These are phyloP conservation scores for Polietes domitor DNA, from an alignment of 2,888 invertebrate species.

Conservation along the genomic window DNA sequence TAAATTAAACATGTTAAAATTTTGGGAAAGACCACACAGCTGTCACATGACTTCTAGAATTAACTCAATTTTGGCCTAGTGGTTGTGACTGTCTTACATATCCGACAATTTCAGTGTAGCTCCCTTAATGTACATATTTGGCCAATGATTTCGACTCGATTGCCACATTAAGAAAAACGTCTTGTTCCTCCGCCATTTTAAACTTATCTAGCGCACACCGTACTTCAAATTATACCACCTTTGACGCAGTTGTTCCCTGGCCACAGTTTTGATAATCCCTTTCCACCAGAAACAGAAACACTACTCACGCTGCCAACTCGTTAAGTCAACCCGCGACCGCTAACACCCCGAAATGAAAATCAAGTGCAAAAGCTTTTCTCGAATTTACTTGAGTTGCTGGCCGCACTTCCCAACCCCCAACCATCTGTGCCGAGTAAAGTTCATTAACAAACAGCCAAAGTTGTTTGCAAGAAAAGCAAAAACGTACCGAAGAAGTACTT, in stretches of 20 bases:
- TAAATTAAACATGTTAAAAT: too few species aligned
- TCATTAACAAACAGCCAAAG: slow-evolving; percentile 52
- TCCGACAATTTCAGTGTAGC: too few species aligned
- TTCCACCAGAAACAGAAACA: not conserved
- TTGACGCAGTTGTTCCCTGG: not conserved
- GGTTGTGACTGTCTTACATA: too few species aligned
- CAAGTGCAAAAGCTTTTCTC: slow-evolving; percentile 10
- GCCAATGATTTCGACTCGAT: not conserved
- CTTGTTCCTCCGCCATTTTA: not conserved
- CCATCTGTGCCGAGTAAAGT: slow-evolving; percentile 19
- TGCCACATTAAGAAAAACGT: not conserved
- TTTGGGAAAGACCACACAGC: too few species aligned
- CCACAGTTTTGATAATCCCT: not conserved
- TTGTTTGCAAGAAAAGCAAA: slow-evolving; percentile 46
- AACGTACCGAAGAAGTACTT: slow-evolving; percentile 18
- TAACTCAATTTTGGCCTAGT: too few species aligned
- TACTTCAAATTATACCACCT: not conserved
- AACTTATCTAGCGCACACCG: not conserved
- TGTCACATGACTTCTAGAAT: too few species aligned
- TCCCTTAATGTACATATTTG: too few species aligned
- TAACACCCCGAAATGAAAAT: not conserved
- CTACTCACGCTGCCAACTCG: slow-evolving; percentile 6
- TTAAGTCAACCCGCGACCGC: not conserved
- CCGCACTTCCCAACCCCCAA: not conserved
- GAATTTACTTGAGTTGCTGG: not conserved